Conservation (phyloP, 2,797 vertebrate genomes). For the Centropyge bicolor region DNA sequence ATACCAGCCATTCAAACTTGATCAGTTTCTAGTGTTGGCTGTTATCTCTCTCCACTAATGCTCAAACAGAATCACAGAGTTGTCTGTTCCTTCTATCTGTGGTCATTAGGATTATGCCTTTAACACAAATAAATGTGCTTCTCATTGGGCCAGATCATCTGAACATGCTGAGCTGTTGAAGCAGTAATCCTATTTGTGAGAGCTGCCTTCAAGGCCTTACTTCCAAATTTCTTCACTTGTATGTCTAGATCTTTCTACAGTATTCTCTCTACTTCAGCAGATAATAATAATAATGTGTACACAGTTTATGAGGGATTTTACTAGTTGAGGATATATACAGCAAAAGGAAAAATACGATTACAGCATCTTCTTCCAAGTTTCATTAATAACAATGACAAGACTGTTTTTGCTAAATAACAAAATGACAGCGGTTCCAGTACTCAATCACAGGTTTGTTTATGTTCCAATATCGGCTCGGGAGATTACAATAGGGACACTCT, state of each 20-base stretch:
- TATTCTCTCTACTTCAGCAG: neutral
- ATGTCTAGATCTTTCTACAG: neutral
- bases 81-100: slow-evolving; percentile 41
- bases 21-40: slow-evolving; percentile 39
- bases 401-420: slow-evolving; percentile 19
- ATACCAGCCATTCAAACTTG: slow-evolving; percentile 37
- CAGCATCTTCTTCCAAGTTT: neutral
- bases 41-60: slow-evolving; percentile 27
- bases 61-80: slow-evolving; percentile 48
- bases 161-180: slow-evolving; percentile 17
- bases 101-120: slow-evolving; percentile 32
- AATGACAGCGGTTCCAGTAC: neutral
- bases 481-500: slow-evolving; percentile 31
- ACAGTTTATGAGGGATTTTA: neutral
- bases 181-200: slow-evolving; percentile 28
- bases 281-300: no score
- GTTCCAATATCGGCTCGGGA: slow-evolving; percentile 41
- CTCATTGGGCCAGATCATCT: slow-evolving; percentile 13
- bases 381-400: neutral
- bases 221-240: slow-evolving; percentile 1
- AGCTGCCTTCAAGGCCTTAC: slow-evolving; percentile 8
- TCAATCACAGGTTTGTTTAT: slow-evolving; percentile 50
- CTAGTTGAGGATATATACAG: neutral
- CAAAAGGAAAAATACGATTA: neutral
- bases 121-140: slow-evolving; percentile 34